Evolutionary conservation across 1,140 invertebrate genomes (phyloP), one percentile per base, ranked within the genome.

Genomic region (Batillaria attramentaria): DNA sequence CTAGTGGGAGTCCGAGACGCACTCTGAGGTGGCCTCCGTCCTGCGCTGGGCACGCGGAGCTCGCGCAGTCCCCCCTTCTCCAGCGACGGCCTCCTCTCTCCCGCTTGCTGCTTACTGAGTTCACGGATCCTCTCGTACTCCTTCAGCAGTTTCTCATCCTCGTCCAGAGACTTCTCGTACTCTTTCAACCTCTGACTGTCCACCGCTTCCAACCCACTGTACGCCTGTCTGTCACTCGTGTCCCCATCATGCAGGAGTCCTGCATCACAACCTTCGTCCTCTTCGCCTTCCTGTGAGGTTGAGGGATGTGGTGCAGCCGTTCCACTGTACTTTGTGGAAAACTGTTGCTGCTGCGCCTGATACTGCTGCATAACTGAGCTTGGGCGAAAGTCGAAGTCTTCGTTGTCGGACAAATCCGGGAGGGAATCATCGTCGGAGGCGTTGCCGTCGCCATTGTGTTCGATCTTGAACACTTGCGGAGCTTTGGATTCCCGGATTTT

Each of bases 391-490:
- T 69, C 69, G 4, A 50, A 6, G 8, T 69, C 50, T 0, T 41
- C 31, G n/a, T 72, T 33, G 24, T 54, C 65, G 18, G 39, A 77
- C 20, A 20, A 31, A 41, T 54, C n/a, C 35, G 31, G 41, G 24
- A 65, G 77, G 33, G 16, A 16, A 39, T 84, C 82, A 65, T 73
- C 78, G 54, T 81, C 80, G 43, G 73, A 77, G 35, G 77, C 77
- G 57, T 85, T 83, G 60, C 78, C 72, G 39, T 54, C 37, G 10
- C 83, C 81, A 79, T 83, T 78, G 77, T 85, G 85, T 39, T 86
- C 84, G 77, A 89, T 84, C 3, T 82, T 82, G 42, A 89, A 75
- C 6, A 89, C 84, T 72, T 89, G 87, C 18, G 88, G 86, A 28
- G 84, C 85, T 77, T 83, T 84, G 16, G 79, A 65, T 54, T 82